phyloP scores from a whole-genome alignment of 1,140 invertebrate genomes.

The Brachionus rotundiformis region DNA sequence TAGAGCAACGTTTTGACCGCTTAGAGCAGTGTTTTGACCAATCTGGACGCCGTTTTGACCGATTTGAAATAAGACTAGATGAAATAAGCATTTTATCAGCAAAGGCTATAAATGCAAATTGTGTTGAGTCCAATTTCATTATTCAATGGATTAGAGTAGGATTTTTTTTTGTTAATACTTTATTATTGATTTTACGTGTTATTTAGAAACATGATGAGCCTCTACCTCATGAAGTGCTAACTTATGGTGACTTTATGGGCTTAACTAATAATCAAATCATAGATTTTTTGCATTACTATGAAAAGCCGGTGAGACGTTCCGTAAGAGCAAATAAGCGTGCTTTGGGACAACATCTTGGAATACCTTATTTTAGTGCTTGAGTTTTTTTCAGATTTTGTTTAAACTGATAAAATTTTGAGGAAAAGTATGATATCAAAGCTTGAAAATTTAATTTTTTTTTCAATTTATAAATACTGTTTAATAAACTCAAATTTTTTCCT shows the following conservation, averaged over 20 bases:
- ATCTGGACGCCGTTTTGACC: background rate
- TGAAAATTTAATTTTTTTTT: too few species aligned
- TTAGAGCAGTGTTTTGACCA: background rate
- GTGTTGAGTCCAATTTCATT: background rate
- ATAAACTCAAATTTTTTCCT: too few species aligned
- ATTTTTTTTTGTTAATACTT: background rate
- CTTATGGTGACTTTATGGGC: background rate
- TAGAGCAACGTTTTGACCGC: background rate
- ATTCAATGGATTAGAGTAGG: background rate
- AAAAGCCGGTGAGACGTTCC: background rate
- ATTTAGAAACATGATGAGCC: background rate
- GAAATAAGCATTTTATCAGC: background rate
- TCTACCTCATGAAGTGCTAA: background rate
- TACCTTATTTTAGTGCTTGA: background rate
- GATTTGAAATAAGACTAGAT: background rate
- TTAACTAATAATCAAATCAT: background rate
- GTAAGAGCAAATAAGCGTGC: background rate
- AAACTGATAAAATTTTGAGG: too few species aligned
- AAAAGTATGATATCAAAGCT: too few species aligned
- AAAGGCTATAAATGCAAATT: background rate
- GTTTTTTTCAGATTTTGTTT: too few species aligned
- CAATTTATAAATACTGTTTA: too few species aligned
- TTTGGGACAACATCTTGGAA: background rate
- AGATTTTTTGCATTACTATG: background rate
- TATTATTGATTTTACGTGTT: background rate